These are phyloP conservation scores for Capitulum mitella DNA, from an alignment of 2,888 invertebrate species.

Conservation along the genomic window DNA sequence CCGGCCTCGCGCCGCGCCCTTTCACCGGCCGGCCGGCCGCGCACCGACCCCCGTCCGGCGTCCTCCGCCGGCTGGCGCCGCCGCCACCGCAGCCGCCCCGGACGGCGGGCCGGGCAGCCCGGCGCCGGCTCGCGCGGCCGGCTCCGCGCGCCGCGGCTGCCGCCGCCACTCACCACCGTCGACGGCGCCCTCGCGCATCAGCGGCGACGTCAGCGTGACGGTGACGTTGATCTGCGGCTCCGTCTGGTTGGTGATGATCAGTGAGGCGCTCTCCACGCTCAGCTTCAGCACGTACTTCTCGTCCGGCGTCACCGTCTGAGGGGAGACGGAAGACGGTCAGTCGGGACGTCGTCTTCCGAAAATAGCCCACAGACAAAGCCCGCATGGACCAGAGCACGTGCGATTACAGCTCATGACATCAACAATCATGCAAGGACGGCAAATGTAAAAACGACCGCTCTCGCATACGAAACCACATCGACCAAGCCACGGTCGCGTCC, in stretches of 20 bases:
- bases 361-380: too few species aligned
- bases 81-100: too few species aligned
- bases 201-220: constrained; percentile 84
- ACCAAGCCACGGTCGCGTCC: too few species aligned
- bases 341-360: too few species aligned
- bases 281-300: constrained; percentile 75
- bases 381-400: too few species aligned
- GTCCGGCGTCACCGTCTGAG: constrained; percentile 56
- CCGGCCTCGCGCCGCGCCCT: too few species aligned
- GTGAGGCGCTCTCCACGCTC: constrained; percentile 74
- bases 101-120: background rate
- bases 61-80: background rate
- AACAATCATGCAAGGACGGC: too few species aligned
- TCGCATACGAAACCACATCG: too few species aligned
- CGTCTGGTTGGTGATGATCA: constrained; percentile 68
- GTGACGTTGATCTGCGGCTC: constrained; percentile 62
- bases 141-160: background rate
- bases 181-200: constrained; percentile 65
- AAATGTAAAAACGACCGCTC: too few species aligned
- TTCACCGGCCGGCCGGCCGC: too few species aligned
- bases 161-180: constrained; percentile 40
- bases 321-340: constrained; percentile 49
- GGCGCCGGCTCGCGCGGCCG: background rate
- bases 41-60: background rate
- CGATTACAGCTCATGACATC: too few species aligned